Conservation (phyloP, 2,888 invertebrate species). For the Parelbella ahira region DNA sequence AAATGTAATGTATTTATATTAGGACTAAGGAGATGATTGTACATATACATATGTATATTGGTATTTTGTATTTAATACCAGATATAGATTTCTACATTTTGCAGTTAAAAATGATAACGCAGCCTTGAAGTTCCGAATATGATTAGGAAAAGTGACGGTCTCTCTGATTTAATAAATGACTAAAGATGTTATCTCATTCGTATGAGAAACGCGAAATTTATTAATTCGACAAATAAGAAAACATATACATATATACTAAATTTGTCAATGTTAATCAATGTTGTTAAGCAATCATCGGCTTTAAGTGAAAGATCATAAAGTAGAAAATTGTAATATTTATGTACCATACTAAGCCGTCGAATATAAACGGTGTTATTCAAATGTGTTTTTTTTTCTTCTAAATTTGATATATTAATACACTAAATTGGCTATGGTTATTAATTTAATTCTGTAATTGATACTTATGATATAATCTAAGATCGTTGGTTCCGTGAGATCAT, state of each 20-base stretch:
- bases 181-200: conserved; percentile 17
- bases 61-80: too few relatives aligned
- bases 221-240: too few relatives aligned
- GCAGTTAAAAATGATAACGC: too few relatives aligned
- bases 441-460: conserved; percentile 24
- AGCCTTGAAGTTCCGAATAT: too few relatives aligned
- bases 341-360: conserved; percentile 1
- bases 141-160: conserved; percentile 6
- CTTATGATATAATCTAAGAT: conserved; percentile 18
- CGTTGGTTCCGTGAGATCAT: conserved; percentile 16
- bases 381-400: conserved; percentile 21
- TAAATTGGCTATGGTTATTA: conserved; percentile 18
- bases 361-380: conserved; percentile 14
- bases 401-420: conserved; percentile 21
- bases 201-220: conserved; percentile 10
- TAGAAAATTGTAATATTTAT: neutral
- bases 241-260: too few relatives aligned
- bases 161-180: conserved; percentile 15
- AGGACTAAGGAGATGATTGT: too few relatives aligned
- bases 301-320: neutral
- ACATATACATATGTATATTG: too few relatives aligned
- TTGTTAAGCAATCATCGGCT: conserved; percentile 9
- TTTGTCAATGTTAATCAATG: too few relatives aligned
- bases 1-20: too few relatives aligned
- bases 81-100: too few relatives aligned